Evolutionary conservation across 2,797 vertebrate species (phyloP), one percentile per base, ranked within the genome.

Genomic region (Phoxinus dragarum): DNA sequence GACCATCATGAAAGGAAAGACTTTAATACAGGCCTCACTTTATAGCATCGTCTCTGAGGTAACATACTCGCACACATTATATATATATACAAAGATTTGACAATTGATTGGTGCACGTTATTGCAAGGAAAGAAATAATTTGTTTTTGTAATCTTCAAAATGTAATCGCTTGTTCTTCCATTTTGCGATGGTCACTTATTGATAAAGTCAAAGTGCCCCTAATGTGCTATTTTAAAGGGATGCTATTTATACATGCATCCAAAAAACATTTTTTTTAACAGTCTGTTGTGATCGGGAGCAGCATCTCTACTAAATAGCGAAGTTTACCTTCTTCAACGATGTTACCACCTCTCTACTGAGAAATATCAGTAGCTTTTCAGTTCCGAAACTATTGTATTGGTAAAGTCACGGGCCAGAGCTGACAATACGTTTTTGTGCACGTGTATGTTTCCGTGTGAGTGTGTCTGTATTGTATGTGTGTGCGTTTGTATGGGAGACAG

Each of bases 1-100:
- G 85, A 87, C 90, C 42, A 34, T 86, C 11, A 89, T 80, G 74
- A 84, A 87, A 19, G 94, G 94, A 7, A 80, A 85, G 10, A 87
- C 89, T 19, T 16, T 89, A n/a, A 91, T 94, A 82, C 90, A 88
- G 47, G 93, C 93, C n/a, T 80, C 87, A 8, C 86, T 94, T 74
- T 72, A 87, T 56, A 90, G 81, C 56, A 34, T 80, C 6, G 4
- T 69, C 27, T 73, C 27, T 34, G 11, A 86, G 67, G 59, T 76
- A 64, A 79, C 49, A 81, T 40, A 72, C 59, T 54, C 36, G 54
- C 31, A 56, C 31, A 56, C 49, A 47, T 0, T 0, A 10, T 3
- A 44, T 42, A 42, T 44, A 66, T 68, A 52, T 40, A 59, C 64
- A 59, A 36, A 73, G 12, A 67, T n/a, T 27, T 31, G 34, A 38